These are phyloP conservation scores for Mormyrops attenuatus DNA, from an alignment of 2,797 vertebrate species.

Conservation along the genomic window DNA sequence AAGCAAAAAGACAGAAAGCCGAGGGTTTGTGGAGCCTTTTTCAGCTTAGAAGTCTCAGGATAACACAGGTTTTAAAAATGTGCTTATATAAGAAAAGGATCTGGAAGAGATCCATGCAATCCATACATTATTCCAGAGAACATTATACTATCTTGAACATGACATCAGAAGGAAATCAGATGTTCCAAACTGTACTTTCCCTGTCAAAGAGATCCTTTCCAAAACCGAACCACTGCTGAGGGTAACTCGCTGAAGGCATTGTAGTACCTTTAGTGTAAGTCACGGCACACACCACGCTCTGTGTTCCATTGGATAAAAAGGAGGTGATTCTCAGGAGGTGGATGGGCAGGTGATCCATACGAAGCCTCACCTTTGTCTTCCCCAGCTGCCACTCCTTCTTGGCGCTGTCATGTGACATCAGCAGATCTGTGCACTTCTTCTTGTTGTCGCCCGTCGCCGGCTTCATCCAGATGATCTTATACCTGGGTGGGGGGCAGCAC, in stretches of 20 bases:
- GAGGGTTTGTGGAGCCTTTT: not conserved
- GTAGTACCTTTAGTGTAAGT: not conserved
- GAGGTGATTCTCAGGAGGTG: not conserved
- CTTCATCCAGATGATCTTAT: slow-evolving; percentile 73
- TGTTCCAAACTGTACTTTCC: not conserved
- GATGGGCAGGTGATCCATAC: not conserved
- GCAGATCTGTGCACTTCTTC: slow-evolving; percentile 63
- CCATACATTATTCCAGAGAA: not conserved
- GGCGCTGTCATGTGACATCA: slow-evolving; percentile 59
- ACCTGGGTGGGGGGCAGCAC: slow-evolving; percentile 54
- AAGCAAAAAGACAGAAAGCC: not conserved
- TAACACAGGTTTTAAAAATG: not conserved
- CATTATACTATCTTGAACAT: not conserved
- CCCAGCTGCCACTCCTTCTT: slow-evolving; percentile 80
- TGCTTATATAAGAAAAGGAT: not conserved
- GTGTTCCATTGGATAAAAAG: not conserved
- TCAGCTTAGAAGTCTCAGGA: not conserved
- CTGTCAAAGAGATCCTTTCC: not conserved
- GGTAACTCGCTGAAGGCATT: not conserved
- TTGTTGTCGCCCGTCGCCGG: slow-evolving; percentile 52
- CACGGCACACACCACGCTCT: not conserved
- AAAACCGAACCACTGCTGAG: not conserved
- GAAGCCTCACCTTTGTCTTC: slow-evolving; percentile 75
- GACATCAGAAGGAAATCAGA: not conserved
- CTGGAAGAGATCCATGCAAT: not conserved